These are phyloP conservation scores for Calidris pygmaea DNA, from an alignment of 2,113 vertebrate species.

Conservation along the genomic window DNA sequence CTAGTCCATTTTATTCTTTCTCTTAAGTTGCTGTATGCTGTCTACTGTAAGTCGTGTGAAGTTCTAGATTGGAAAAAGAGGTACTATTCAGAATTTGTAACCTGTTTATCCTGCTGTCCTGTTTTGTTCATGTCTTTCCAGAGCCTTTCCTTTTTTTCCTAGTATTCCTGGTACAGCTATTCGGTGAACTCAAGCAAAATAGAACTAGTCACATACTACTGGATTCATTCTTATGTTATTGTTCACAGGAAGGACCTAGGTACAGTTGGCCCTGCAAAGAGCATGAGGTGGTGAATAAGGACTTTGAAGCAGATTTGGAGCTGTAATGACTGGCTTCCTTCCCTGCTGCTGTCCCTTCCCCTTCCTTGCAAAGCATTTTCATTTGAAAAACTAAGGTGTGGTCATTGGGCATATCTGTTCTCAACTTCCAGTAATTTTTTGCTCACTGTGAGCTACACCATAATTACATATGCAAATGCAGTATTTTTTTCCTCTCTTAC, in stretches of 20 bases:
- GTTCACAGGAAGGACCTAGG: constrained; percentile 36
- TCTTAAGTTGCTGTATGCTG: neutral
- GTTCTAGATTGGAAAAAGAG: neutral
- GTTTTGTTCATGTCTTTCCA: neutral
- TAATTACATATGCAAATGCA: constrained; percentile 64
- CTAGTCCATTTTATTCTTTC: neutral
- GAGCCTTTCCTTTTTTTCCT: neutral
- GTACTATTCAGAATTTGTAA: neutral
- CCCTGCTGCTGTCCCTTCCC: constrained; percentile 64
- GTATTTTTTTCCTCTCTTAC: neutral
- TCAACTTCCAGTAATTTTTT: constrained; percentile 70
- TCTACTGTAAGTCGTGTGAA: neutral
- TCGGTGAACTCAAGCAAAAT: neutral
- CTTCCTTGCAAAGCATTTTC: constrained; percentile 49
- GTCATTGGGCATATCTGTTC: constrained; percentile 40
- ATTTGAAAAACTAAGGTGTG: constrained; percentile 65
- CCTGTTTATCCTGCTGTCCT: neutral
- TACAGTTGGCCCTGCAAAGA: neutral
- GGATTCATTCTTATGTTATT: neutral
- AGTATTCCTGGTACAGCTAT: neutral
- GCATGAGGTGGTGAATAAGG: constrained; percentile 15
- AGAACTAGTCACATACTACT: neutral
- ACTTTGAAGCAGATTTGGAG: constrained; percentile 24
- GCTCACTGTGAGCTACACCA: neutral
- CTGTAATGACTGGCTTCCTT: constrained; percentile 55